Percentiles rank a stretch among this genome's conserved stretches.
phyloP scores from a whole-genome alignment of 2,113 vertebrate species.

The Cyrtonyx montezumae region DNA sequence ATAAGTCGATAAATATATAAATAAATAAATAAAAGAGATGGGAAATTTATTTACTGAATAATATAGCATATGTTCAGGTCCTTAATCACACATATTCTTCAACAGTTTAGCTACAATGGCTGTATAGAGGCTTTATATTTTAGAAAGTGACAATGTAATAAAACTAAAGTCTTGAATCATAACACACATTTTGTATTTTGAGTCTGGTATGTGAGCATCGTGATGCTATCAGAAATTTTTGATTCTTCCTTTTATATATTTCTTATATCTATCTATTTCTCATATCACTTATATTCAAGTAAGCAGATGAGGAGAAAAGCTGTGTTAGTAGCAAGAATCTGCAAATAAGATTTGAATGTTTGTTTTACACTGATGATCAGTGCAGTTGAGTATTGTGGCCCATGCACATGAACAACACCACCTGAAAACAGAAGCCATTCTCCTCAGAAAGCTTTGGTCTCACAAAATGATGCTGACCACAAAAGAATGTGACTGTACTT shows the following conservation, averaged over 20 bases:
- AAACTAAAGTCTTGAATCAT: neutral
- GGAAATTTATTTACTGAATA: neutral
- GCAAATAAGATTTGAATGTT: neutral
- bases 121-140: neutral
- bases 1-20: too few species aligned
- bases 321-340: neutral
- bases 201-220: fast-evolving
- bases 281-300: neutral
- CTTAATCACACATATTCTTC: neutral
- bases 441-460: neutral
- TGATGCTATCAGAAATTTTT: neutral
- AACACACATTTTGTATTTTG: neutral
- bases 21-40: neutral
- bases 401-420: neutral
- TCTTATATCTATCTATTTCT: neutral
- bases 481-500: neutral
- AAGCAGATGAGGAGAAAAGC: neutral
- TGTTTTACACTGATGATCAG: neutral
- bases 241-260: neutral
- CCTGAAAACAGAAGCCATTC: neutral
- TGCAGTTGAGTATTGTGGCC: too few species aligned
- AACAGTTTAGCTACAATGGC: neutral
- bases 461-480: too few species aligned
- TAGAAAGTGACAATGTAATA: neutral
- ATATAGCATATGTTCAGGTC: neutral